A percentile compares a stretch with the other conserved stretches of the same genome.
Conservation (phyloP, 1,140 invertebrate species). For the Aphelinus atriplicis region DNA sequence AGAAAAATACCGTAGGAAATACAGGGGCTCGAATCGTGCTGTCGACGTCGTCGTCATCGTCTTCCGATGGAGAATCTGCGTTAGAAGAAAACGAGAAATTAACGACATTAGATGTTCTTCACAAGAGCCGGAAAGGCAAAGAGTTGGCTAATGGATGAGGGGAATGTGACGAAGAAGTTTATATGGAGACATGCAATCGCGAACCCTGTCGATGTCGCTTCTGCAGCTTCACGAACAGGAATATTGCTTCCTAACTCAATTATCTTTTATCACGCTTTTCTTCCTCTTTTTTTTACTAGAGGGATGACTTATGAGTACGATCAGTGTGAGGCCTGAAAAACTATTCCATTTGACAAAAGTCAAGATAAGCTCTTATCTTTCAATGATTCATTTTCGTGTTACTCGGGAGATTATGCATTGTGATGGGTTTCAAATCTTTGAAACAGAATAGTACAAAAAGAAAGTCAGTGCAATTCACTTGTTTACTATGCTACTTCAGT, state of each 20-base stretch:
- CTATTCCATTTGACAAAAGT: slow-evolving; percentile 25
- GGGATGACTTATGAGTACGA: slow-evolving; percentile 10
- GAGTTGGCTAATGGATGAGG: slow-evolving; percentile 16
- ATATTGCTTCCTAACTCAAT: neutral
- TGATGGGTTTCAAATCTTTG: no score
- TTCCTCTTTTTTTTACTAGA: neutral
- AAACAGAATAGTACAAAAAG: no score
- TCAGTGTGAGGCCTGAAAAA: neutral
- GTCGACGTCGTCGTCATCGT: neutral
- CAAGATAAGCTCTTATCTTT: neutral
- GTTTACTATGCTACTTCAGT: no score
- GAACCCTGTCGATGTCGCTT: no score
- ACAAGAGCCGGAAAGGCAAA: neutral
- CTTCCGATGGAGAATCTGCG: slow-evolving; percentile 4
- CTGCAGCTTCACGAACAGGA: no score
- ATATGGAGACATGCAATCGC: slow-evolving; percentile 14
- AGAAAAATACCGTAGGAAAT: neutral
- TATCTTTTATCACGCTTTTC: neutral
- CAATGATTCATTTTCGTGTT: no score
- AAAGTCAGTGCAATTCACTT: no score
- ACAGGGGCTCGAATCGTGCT: neutral
- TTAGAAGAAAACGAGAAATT: slow-evolving; percentile 23
- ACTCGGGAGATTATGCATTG: no score
- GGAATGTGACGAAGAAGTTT: slow-evolving; percentile 10
- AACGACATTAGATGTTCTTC: slow-evolving; percentile 14